A percentile compares a stretch with the other conserved stretches of the same genome.
Evolutionary conservation across 2,888 invertebrate genomes (phyloP).

Genomic region (Orthosia gothica): DNA sequence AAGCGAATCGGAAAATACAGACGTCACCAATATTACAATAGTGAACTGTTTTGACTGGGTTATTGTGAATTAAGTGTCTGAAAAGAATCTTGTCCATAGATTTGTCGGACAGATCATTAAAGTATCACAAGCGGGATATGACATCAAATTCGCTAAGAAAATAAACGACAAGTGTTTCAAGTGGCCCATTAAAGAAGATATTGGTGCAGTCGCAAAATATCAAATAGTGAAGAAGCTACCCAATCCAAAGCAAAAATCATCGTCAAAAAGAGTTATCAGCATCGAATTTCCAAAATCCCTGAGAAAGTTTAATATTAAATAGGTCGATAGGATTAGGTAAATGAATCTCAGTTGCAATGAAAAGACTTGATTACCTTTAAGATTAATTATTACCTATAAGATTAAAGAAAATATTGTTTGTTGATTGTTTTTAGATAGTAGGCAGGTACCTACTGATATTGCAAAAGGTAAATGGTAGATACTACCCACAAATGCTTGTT

Average conservation of each 20-base stretch:
- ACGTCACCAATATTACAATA: background rate
- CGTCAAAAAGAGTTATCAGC: background rate
- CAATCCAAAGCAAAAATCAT: background rate
- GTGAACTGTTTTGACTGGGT: background rate
- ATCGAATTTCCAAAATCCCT: background rate
- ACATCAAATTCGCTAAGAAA: background rate
- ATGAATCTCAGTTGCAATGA: too few species aligned
- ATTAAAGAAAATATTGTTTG: too few species aligned
- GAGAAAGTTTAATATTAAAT: background rate
- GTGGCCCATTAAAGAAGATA: background rate
- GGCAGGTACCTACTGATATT: too few species aligned
- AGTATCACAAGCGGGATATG: background rate
- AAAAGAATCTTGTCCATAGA: constrained; percentile 1
- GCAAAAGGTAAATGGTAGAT: too few species aligned
- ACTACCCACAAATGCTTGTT: too few species aligned
- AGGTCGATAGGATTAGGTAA: too few species aligned
- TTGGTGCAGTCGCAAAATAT: background rate
- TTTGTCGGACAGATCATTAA: background rate
- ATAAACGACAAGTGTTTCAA: background rate
- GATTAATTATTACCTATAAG: too few species aligned
- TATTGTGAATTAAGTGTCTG: background rate
- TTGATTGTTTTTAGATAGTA: too few species aligned
- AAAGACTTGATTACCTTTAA: too few species aligned
- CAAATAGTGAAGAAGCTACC: background rate
- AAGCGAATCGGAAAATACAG: background rate